Evolutionary conservation across 2,113 vertebrate species (phyloP).

Genomic region (Bolborhynchus lineola): DNA sequence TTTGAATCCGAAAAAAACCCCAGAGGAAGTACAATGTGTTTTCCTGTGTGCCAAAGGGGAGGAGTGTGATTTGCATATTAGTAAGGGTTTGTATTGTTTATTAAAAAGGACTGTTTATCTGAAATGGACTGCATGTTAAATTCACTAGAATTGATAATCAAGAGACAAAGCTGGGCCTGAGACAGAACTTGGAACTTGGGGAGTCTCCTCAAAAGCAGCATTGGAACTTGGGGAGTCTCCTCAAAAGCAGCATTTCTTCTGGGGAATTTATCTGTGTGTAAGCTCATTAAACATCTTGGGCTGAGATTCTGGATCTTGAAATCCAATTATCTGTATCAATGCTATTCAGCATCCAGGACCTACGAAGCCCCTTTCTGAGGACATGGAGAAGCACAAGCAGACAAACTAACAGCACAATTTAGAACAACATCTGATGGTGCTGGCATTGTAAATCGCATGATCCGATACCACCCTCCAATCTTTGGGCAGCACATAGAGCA

Average conservation of each 20-base stretch:
- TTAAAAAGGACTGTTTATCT: slow-evolving; percentile 17
- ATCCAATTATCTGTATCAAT: slow-evolving; percentile 56
- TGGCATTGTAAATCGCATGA: background rate
- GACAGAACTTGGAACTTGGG: background rate
- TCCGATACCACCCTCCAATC: fast-evolving
- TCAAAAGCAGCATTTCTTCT: slow-evolving; percentile 23
- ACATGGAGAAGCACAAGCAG: background rate
- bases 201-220: background rate
- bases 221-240: slow-evolving; percentile 16
- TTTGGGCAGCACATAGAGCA: background rate
- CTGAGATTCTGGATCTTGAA: slow-evolving; percentile 40
- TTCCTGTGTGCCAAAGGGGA: background rate
- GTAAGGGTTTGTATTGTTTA: background rate
- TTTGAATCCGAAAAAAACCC: background rate
- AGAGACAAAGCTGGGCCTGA: slow-evolving; percentile 9
- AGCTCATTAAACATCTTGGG: slow-evolving; percentile 41
- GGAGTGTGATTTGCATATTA: background rate
- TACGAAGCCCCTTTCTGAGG: background rate
- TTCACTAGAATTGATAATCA: background rate
- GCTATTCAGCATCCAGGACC: background rate
- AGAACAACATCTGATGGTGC: background rate
- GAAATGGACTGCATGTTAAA: slow-evolving; percentile 5
- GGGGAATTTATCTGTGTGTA: slow-evolving; percentile 43
- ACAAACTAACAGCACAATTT: background rate
- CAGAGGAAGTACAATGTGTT: background rate